A percentile compares a stretch with the other conserved stretches of the same genome.
phyloP scores from a whole-genome alignment of 2,797 vertebrate species.

The Hippoglossus hippoglossus region DNA sequence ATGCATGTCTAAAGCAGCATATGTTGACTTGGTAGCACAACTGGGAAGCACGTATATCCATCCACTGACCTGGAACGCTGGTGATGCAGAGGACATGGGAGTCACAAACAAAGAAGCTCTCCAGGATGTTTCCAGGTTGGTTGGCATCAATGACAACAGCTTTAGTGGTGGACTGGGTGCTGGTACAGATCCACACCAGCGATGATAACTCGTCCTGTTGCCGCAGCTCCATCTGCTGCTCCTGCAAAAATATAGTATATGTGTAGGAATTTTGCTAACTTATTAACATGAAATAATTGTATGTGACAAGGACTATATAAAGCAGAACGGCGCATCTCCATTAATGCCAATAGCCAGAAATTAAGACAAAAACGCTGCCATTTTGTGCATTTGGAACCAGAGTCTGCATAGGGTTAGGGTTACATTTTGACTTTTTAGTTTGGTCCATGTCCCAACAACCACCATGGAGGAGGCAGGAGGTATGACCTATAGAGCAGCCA shows the following conservation, averaged over 20 bases:
- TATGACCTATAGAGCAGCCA: no score
- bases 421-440: no score
- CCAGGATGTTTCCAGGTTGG: slow-evolving; percentile 94
- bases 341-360: no score
- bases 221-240: slow-evolving; percentile 93
- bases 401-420: no score
- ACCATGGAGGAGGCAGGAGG: no score
- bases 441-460: no score
- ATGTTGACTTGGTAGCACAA: background rate
- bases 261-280: background rate
- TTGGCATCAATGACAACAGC: slow-evolving; percentile 95
- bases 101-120: slow-evolving; percentile 95
- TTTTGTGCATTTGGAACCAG: no score
- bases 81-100: slow-evolving; percentile 95
- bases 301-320: no score
- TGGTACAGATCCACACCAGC: slow-evolving; percentile 98
- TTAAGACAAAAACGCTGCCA: no score
- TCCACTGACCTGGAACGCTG: slow-evolving; percentile 91
- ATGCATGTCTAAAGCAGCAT: no score
- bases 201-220: slow-evolving; percentile 94
- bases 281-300: background rate
- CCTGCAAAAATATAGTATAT: slow-evolving; percentile 77
- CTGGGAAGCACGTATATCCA: background rate
- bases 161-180: slow-evolving; percentile 92
- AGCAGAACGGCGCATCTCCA: no score